phyloP scores from a whole-genome alignment of 2,888 invertebrate species.

The Zhengitettix transpicula region DNA sequence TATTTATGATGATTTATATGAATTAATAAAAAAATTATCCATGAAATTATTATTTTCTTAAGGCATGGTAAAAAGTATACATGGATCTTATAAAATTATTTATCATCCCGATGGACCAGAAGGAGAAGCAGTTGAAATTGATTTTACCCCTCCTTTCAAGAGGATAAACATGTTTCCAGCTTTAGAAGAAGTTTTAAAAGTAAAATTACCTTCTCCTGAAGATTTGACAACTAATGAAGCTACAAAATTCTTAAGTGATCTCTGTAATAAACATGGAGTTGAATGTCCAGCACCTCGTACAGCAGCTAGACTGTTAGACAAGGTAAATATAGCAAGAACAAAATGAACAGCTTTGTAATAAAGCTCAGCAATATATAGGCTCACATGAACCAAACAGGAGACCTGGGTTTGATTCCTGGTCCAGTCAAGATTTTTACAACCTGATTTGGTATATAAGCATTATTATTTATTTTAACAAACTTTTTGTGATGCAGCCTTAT shows the following conservation, averaged over 20 bases:
- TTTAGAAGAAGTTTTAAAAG: constrained; percentile 63
- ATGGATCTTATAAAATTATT: constrained; percentile 71
- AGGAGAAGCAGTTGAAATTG: constrained; percentile 66
- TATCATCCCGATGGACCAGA: constrained; percentile 88
- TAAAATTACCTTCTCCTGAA: constrained; percentile 55
- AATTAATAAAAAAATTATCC: too few species aligned
- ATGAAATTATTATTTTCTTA: constrained; percentile 7
- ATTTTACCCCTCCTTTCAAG: constrained; percentile 95
- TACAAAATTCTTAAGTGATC: constrained; percentile 56
- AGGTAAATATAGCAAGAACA: constrained; percentile 35
- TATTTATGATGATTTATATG: too few species aligned
- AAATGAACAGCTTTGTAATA: too few species aligned
- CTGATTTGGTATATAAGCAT: too few species aligned
- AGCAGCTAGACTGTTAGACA: constrained; percentile 83
- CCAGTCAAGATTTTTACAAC: too few species aligned
- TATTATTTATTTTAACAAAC: too few species aligned
- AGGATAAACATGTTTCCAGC: constrained; percentile 81
- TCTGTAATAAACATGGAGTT: constrained; percentile 70
- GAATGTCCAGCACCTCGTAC: constrained; percentile 92
- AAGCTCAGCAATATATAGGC: too few species aligned
- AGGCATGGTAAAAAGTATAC: constrained; percentile 85
- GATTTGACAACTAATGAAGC: constrained; percentile 50
- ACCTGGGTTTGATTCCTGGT: too few species aligned
- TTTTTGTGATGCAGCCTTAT: too few species aligned
- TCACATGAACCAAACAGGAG: too few species aligned